Conservation (phyloP, 1,140 invertebrate genomes). For the Amphibalanus amphitrite region DNA sequence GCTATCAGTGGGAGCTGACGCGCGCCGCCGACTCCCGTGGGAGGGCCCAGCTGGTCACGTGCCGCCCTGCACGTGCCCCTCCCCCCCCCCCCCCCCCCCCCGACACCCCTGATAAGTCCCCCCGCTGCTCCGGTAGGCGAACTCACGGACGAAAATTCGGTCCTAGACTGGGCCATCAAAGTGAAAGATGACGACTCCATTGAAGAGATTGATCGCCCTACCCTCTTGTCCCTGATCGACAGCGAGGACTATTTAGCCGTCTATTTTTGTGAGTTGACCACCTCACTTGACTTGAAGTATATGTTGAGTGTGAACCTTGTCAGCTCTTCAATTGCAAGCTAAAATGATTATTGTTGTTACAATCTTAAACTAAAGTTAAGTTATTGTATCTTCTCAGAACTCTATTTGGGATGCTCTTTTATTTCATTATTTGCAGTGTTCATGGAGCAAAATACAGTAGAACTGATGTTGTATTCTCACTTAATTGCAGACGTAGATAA, state of each 20-base stretch:
- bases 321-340: too few relatives aligned
- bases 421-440: too few relatives aligned
- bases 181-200: constrained; percentile 87
- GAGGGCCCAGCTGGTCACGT: neutral
- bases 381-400: too few relatives aligned
- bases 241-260: constrained; percentile 83
- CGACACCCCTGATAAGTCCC: neutral
- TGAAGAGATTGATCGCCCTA: constrained; percentile 70
- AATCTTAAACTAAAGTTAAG: too few relatives aligned
- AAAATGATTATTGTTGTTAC: too few relatives aligned
- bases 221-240: constrained; percentile 66
- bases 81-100: too few relatives aligned
- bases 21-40: neutral
- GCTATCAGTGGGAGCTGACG: too few relatives aligned
- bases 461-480: constrained; percentile 11
- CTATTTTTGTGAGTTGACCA: constrained; percentile 62
- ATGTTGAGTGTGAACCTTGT: too few relatives aligned
- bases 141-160: constrained; percentile 62
- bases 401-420: too few relatives aligned
- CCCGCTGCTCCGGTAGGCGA: constrained; percentile 43
- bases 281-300: too few relatives aligned
- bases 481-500: constrained; percentile 8
- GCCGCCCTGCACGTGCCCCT: too few relatives aligned
- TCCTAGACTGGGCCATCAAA: constrained; percentile 75
- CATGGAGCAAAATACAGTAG: too few relatives aligned